Evolutionary conservation across 2,888 invertebrate genomes (phyloP).

Genomic region (Yponomeuta plumbellus): DNA sequence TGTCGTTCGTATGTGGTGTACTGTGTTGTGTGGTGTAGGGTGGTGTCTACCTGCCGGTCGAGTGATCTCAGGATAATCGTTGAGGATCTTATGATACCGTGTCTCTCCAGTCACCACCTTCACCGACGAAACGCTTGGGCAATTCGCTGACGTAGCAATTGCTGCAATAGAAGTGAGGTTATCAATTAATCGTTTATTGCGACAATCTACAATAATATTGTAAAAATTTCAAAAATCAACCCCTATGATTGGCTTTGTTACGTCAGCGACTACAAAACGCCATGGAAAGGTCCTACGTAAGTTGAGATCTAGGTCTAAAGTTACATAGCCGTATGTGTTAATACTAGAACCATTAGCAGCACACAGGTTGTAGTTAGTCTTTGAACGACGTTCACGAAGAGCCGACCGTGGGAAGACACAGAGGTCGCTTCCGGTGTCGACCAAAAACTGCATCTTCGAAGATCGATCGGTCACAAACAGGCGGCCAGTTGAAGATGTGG

Average conservation of each 20-base stretch:
- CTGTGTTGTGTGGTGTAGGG: neutral
- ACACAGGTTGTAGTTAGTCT: neutral
- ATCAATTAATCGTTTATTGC: slow-evolving; percentile 7
- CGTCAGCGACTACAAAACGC: slow-evolving; percentile 35
- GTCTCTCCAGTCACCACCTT: slow-evolving; percentile 1
- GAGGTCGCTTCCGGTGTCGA: no score
- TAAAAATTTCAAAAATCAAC: neutral
- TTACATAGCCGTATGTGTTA: slow-evolving; percentile 2
- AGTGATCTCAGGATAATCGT: slow-evolving; percentile 11
- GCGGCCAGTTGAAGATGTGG: no score
- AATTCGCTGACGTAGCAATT: neutral
- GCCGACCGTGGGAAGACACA: slow-evolving; percentile 50
- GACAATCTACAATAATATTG: neutral
- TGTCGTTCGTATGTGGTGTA: neutral
- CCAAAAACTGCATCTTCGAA: no score
- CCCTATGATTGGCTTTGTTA: slow-evolving; percentile 3
- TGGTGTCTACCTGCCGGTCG: slow-evolving; percentile 8
- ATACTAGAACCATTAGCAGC: neutral
- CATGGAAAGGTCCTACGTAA: neutral
- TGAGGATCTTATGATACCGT: neutral
- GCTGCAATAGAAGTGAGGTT: neutral
- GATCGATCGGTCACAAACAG: no score
- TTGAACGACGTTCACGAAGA: slow-evolving; percentile 44
- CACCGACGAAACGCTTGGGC: slow-evolving; percentile 6
- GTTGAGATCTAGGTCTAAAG: neutral